Conservation (phyloP, 2,113 vertebrate genomes). For the Alosa alosa region DNA sequence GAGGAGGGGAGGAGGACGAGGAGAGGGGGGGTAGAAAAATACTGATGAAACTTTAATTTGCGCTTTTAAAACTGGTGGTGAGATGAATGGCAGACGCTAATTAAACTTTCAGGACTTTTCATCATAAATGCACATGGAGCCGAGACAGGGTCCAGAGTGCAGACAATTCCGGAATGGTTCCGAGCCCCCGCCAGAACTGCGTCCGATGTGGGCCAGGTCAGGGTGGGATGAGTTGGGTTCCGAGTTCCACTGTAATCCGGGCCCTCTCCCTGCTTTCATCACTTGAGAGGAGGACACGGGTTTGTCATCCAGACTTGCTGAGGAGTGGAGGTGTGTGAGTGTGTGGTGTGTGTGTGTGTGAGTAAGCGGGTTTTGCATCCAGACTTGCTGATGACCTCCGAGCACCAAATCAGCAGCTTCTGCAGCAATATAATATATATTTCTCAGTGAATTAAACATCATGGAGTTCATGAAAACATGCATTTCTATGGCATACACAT, state of each 20-base stretch:
- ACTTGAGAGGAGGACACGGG: background rate
- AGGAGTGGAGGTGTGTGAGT: too few relatives aligned
- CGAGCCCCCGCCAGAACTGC: background rate
- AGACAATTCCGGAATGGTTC: too few relatives aligned
- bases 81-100: slow-evolving; percentile 66
- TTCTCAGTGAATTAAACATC: background rate
- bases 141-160: background rate
- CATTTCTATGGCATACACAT: background rate
- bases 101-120: slow-evolving; percentile 64
- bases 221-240: too few relatives aligned
- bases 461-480: background rate
- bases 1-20: slow-evolving; percentile 16
- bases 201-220: too few relatives aligned
- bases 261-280: too few relatives aligned
- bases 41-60: slow-evolving; percentile 69
- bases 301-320: background rate
- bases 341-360: too few relatives aligned
- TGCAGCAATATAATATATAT: background rate
- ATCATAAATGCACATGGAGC: slow-evolving; percentile 65
- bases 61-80: slow-evolving; percentile 60
- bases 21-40: slow-evolving; percentile 40
- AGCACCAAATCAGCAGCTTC: background rate
- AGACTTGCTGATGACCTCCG: too few relatives aligned
- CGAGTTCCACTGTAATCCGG: too few relatives aligned
- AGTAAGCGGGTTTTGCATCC: background rate